These are phyloP conservation scores for Brachionus angularis DNA, from an alignment of 1,140 invertebrate genomes.

Conservation along the genomic window DNA sequence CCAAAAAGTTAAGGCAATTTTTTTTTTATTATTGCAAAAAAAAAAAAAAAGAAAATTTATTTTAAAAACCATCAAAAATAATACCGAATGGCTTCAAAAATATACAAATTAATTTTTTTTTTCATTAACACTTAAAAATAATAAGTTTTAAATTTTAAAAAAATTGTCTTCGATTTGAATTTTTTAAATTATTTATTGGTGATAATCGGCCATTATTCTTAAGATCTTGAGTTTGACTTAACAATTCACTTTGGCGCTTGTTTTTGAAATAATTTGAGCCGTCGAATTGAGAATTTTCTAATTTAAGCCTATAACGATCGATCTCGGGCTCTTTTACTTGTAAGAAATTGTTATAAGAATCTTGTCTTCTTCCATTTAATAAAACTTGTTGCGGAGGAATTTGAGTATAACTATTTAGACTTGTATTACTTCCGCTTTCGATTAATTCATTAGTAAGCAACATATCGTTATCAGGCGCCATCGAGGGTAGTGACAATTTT, in stretches of 20 bases:
- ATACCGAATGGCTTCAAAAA: too few relatives aligned
- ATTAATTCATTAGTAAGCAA: neutral
- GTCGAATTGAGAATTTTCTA: constrained; percentile 40
- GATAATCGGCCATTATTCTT: constrained; percentile 33
- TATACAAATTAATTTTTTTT: neutral
- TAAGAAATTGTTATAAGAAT: constrained; percentile 1
- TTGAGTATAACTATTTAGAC: constrained; percentile 1
- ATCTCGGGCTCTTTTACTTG: constrained; percentile 31
- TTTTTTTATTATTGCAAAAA: neutral
- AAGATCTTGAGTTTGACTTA: constrained; percentile 40
- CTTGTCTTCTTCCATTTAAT: neutral
- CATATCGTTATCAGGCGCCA: constrained; percentile 20
- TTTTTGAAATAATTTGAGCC: constrained; percentile 27
- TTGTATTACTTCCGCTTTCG: neutral
- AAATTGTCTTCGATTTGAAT: neutral
- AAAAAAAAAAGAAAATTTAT: neutral
- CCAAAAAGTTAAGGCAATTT: neutral
- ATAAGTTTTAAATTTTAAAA: neutral
- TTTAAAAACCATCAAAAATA: neutral
- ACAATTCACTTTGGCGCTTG: constrained; percentile 28
- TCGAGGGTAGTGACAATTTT: constrained; percentile 19
- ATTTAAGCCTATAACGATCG: constrained; percentile 34
- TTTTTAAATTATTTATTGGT: constrained; percentile 11
- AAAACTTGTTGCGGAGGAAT: neutral
- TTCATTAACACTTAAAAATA: too few relatives aligned